Conservation (phyloP, 2,797 vertebrate species). For the Takifugu ocellatus region DNA sequence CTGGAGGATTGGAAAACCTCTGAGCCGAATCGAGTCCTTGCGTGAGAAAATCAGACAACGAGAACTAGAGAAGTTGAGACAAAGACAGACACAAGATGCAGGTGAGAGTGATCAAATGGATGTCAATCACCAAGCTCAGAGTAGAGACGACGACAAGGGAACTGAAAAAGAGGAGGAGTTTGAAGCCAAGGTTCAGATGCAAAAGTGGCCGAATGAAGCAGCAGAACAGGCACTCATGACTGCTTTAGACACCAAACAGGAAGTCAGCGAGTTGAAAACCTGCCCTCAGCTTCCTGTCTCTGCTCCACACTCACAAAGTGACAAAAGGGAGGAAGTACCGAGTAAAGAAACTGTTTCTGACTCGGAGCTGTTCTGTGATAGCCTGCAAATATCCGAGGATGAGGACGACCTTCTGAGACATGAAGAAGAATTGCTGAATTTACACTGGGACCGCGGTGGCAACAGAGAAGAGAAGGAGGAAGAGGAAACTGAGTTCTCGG, state of each 20-base stretch:
- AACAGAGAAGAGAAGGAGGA: conserved; percentile 25
- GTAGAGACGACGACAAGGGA: conserved; percentile 29
- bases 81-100: conserved; percentile 24
- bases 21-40: conserved; percentile 75
- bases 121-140: conserved; percentile 13
- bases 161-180: conserved; percentile 34
- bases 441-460: conserved; percentile 15
- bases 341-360: conserved; percentile 12
- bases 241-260: conserved; percentile 69
- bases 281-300: conserved; percentile 75
- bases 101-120: conserved; percentile 22
- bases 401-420: conserved; percentile 43
- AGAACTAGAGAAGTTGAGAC: conserved; percentile 51
- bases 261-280: conserved; percentile 68
- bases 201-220: conserved; percentile 62
- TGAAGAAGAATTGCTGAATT: conserved; percentile 53
- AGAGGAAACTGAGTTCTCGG: conserved; percentile 33
- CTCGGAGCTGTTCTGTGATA: conserved; percentile 17
- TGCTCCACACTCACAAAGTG: conserved; percentile 48
- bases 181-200: conserved; percentile 29
- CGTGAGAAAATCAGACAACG: conserved; percentile 68
- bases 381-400: conserved; percentile 36
- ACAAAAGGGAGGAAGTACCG: conserved; percentile 60
- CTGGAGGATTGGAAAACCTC: conserved; percentile 68
- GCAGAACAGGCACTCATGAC: conserved; percentile 43